Evolutionary conservation across 2,888 invertebrate species (phyloP).

Genomic region (Cylloceria caligata): DNA sequence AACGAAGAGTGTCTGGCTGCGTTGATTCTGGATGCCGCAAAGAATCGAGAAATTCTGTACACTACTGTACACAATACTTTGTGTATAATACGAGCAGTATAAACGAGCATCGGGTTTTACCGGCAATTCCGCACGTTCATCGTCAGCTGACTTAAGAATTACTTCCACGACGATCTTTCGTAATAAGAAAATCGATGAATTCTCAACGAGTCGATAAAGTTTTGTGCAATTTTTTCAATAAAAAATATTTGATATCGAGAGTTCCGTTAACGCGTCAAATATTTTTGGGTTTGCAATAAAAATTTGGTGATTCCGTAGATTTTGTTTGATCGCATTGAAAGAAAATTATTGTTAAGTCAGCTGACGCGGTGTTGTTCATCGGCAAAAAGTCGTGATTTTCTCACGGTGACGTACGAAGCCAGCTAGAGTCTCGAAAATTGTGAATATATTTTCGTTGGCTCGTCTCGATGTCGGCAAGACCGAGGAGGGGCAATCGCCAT

Average conservation of each 20-base stretch:
- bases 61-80: constrained; percentile 9
- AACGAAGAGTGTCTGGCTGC: constrained; percentile 57
- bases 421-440: constrained; percentile 64
- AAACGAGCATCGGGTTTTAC: constrained; percentile 62
- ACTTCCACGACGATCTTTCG: background rate
- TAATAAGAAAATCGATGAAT: background rate
- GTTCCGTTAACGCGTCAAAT: no score
- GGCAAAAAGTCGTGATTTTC: background rate
- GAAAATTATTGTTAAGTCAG: background rate
- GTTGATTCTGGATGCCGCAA: constrained; percentile 62
- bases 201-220: background rate
- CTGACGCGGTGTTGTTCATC: constrained; percentile 10
- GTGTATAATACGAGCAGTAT: constrained; percentile 8
- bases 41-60: constrained; percentile 58
- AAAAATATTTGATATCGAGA: no score
- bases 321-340: no score
- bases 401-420: constrained; percentile 23
- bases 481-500: constrained; percentile 75
- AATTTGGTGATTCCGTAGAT: no score
- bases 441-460: constrained; percentile 81
- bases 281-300: no score
- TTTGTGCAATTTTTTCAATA: background rate
- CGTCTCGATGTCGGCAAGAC: constrained; percentile 79
- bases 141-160: constrained; percentile 37
- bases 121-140: constrained; percentile 48